phyloP scores from a whole-genome alignment of 2,888 invertebrate species.

The Cabera pusaria region DNA sequence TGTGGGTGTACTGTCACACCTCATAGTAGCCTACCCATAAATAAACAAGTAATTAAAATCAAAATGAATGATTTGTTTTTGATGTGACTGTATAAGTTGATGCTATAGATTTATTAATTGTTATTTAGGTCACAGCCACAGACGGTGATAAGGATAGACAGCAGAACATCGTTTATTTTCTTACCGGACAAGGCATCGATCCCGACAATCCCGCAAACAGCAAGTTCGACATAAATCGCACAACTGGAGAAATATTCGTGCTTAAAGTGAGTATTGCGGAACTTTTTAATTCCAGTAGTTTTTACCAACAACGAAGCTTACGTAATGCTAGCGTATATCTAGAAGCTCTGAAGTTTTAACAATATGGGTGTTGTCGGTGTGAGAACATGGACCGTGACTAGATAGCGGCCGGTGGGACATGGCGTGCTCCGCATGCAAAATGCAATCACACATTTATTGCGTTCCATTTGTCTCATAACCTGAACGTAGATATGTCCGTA shows the following conservation, averaged over 20 bases:
- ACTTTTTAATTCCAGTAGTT: slow-evolving; percentile 20
- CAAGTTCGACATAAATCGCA: slow-evolving; percentile 98
- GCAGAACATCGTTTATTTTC: slow-evolving; percentile 97
- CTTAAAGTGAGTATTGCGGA: slow-evolving; percentile 88
- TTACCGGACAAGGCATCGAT: slow-evolving; percentile 97
- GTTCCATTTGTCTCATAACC: slow-evolving; percentile 54
- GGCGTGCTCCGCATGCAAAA: slow-evolving; percentile 57
- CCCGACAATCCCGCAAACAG: slow-evolving; percentile 97
- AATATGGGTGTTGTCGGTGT: slow-evolving; percentile 31
- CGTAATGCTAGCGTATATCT: not conserved
- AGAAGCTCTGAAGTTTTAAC: slow-evolving; percentile 26
- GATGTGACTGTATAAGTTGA: too few relatives aligned
- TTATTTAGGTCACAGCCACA: slow-evolving; percentile 93
- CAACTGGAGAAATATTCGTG: slow-evolving; percentile 97
- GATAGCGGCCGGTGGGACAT: slow-evolving; percentile 40
- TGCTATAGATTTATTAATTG: slow-evolving; percentile 17
- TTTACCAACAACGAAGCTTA: slow-evolving; percentile 8
- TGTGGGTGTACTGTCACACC: too few relatives aligned
- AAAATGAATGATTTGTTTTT: too few relatives aligned
- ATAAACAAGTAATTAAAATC: too few relatives aligned
- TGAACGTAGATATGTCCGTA: slow-evolving; percentile 50
- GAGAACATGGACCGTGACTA: slow-evolving; percentile 37
- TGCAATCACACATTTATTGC: slow-evolving; percentile 61
- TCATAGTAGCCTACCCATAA: too few relatives aligned
- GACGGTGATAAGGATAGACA: slow-evolving; percentile 98